Evolutionary conservation across 1,140 invertebrate species (phyloP).

Genomic region (Polypedilum pembai): DNA sequence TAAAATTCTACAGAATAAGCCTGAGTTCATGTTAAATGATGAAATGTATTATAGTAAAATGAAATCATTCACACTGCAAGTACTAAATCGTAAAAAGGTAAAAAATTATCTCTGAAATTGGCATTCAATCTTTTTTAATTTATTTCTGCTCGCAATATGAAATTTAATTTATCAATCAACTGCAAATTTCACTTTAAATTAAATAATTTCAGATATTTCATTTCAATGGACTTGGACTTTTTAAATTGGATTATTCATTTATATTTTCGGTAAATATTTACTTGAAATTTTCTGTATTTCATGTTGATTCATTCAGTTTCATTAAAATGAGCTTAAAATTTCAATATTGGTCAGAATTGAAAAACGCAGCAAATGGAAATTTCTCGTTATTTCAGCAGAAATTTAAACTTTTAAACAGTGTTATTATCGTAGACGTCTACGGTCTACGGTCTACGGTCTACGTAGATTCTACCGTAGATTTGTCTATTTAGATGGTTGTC

Average conservation of each 20-base stretch:
- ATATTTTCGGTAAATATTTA: conserved; percentile 40
- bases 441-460: no score
- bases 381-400: no score
- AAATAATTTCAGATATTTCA: conserved; percentile 40
- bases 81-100: conserved; percentile 40
- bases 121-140: neutral
- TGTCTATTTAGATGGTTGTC: no score
- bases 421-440: no score
- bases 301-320: conserved; percentile 38
- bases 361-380: no score
- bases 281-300: conserved; percentile 34
- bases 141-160: neutral
- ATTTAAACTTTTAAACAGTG: no score
- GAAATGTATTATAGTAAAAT: conserved; percentile 43
- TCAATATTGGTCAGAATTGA: no score
- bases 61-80: conserved; percentile 43
- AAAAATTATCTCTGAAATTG: neutral
- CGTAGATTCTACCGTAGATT: no score
- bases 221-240: conserved; percentile 42
- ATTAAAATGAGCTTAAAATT: conserved; percentile 43
- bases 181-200: no score
- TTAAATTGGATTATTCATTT: conserved; percentile 42
- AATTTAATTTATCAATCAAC: neutral
- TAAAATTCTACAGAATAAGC: conserved; percentile 44
- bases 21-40: conserved; percentile 41